Conservation (phyloP, 2,797 vertebrate species). For the Rhinophrynus dorsalis region DNA sequence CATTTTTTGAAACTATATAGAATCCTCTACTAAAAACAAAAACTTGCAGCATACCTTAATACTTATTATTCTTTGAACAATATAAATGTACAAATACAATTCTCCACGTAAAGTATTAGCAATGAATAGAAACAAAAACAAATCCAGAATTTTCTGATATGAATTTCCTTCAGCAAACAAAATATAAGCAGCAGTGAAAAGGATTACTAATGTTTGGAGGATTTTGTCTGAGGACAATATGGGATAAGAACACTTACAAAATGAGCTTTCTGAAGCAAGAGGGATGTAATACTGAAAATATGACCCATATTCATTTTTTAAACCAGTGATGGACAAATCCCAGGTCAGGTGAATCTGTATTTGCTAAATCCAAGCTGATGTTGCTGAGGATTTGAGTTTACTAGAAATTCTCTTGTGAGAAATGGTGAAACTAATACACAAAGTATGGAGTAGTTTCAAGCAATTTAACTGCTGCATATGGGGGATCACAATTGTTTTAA, state of each 20-base stretch:
- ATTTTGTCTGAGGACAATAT: constrained; percentile 22
- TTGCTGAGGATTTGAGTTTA: constrained; percentile 24
- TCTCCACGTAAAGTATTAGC: too few relatives aligned
- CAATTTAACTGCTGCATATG: too few relatives aligned
- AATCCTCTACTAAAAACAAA: too few relatives aligned
- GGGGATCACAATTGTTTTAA: too few relatives aligned
- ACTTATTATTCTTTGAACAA: too few relatives aligned
- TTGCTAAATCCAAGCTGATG: constrained; percentile 28
- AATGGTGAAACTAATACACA: too few relatives aligned
- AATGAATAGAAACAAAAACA: too few relatives aligned
- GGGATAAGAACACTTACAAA: constrained; percentile 30
- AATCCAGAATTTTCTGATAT: neutral
- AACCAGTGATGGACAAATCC: constrained; percentile 31
- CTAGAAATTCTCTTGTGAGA: constrained; percentile 6
- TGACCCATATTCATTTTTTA: constrained; percentile 34
- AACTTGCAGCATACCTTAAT: too few relatives aligned
- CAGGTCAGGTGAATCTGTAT: constrained; percentile 21
- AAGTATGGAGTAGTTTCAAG: too few relatives aligned
- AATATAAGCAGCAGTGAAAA: constrained; percentile 15
- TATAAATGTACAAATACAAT: too few relatives aligned
- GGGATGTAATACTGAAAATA: constrained; percentile 18
- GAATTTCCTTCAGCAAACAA: constrained; percentile 9
- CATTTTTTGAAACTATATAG: too few relatives aligned
- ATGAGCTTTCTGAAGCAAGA: constrained; percentile 36
- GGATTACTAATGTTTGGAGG: constrained; percentile 35